These are phyloP conservation scores for Macaria liturata DNA, from an alignment of 2,888 invertebrate genomes.

Conservation along the genomic window DNA sequence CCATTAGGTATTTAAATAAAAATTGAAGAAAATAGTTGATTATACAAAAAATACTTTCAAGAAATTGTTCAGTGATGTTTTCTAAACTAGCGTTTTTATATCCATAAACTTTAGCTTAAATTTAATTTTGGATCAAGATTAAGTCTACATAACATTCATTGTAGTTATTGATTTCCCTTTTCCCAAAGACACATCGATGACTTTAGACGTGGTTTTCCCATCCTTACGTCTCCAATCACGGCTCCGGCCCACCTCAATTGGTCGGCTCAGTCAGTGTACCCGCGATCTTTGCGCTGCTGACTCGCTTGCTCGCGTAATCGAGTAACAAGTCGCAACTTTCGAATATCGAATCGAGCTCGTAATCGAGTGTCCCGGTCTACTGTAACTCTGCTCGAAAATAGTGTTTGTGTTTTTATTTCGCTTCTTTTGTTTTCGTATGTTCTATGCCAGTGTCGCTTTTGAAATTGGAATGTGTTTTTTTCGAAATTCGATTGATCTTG, in stretches of 20 bases:
- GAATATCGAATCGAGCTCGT: constrained; percentile 11
- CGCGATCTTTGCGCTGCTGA: constrained; percentile 10
- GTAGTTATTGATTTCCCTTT: neutral
- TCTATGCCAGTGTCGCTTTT: neutral
- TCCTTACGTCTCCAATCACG: constrained; percentile 11
- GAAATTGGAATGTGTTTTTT: neutral
- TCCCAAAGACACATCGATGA: constrained; percentile 13
- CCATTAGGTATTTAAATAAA: no score
- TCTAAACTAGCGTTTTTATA: no score
- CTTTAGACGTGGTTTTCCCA: neutral
- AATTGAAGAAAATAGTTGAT: no score
- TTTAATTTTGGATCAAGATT: no score
- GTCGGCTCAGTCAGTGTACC: constrained; percentile 12
- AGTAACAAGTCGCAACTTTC: constrained; percentile 19
- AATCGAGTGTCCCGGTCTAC: constrained; percentile 13
- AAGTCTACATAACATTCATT: no score
- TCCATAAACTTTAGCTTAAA: no score
- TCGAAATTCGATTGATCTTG: no score
- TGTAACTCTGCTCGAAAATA: constrained; percentile 1
- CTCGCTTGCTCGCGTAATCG: constrained; percentile 9
- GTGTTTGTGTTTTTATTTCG: constrained; percentile 4
- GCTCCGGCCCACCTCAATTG: constrained; percentile 15
- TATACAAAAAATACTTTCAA: no score
- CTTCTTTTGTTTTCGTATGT: neutral
- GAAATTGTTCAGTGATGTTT: no score